phyloP scores from a whole-genome alignment of 2,113 vertebrate genomes.

The Peromyscus maniculatus region DNA sequence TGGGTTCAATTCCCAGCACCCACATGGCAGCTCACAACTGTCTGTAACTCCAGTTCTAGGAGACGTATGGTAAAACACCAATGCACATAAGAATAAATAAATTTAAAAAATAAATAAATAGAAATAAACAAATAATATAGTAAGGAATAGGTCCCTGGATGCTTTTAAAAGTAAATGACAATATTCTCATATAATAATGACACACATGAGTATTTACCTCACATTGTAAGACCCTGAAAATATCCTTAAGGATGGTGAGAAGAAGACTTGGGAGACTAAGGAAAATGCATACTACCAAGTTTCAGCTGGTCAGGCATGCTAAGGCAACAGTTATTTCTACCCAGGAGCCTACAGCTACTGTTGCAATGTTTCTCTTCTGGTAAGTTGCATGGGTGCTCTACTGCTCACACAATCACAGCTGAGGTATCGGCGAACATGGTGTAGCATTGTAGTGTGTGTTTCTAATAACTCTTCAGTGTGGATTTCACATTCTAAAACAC shows the following conservation, averaged over 20 bases:
- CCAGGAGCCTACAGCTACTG: background rate
- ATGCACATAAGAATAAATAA: too few relatives aligned
- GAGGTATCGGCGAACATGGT: background rate
- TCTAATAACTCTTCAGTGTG: background rate
- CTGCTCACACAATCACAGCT: background rate
- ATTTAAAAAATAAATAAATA: too few relatives aligned
- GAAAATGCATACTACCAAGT: background rate
- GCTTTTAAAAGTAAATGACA: slow-evolving; percentile 16
- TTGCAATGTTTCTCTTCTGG: background rate
- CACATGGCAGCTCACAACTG: too few relatives aligned
- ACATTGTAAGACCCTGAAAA: background rate
- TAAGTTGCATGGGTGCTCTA: background rate
- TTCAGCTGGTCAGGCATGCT: background rate
- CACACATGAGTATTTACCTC: background rate
- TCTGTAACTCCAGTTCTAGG: too few relatives aligned
- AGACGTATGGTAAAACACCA: too few relatives aligned
- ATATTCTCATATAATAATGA: background rate
- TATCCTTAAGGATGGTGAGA: background rate
- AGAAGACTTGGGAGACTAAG: background rate
- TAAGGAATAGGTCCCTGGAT: background rate
- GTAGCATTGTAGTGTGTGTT: background rate
- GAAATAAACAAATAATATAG: background rate
- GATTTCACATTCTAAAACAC: background rate
- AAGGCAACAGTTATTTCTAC: background rate
- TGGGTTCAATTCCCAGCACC: too few relatives aligned